Percentiles rank a stretch among this genome's conserved stretches.
Conservation (phyloP, 2,888 invertebrate species). For the Cataglyphis livida region DNA sequence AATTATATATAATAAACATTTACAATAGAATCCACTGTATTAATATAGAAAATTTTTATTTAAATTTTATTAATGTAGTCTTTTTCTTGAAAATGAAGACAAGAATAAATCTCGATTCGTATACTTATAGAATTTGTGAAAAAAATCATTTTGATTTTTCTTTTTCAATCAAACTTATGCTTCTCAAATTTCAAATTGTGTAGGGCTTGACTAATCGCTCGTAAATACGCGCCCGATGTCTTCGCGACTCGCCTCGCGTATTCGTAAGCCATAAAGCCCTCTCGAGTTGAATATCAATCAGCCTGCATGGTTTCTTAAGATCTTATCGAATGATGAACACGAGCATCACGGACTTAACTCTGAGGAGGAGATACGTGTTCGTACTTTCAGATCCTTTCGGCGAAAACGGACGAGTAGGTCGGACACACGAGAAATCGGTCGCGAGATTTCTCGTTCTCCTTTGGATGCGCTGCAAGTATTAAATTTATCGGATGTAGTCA, state of each 20-base stretch:
- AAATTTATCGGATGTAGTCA: not conserved
- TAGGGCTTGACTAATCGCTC: constrained; percentile 68
- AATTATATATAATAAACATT: not conserved
- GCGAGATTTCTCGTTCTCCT: constrained; percentile 26
- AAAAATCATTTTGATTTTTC: not conserved
- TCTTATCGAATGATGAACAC: constrained; percentile 68
- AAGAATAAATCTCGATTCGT: not conserved
- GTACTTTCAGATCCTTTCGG: constrained; percentile 51
- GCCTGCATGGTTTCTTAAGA: constrained; percentile 62
- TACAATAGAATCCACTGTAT: not conserved
- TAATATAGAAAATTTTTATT: not conserved
- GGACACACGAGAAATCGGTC: constrained; percentile 11
- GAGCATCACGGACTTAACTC: constrained; percentile 46
- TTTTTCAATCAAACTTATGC: not conserved
- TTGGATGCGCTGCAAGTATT: not conserved
- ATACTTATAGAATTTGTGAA: not conserved
- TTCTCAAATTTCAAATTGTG: constrained; percentile 8
- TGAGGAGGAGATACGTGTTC: constrained; percentile 52
- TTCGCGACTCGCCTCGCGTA: constrained; percentile 58
- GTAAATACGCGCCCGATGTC: constrained; percentile 71
- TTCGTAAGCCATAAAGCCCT: constrained; percentile 73
- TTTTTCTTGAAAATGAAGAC: not conserved
- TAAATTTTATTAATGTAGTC: not conserved
- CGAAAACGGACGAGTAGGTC: constrained; percentile 28
- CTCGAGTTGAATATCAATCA: constrained; percentile 76